Percentiles rank a stretch among this genome's conserved stretches.
phyloP scores from a whole-genome alignment of 1,140 invertebrate species.

The Cardiocondyla obscurior region DNA sequence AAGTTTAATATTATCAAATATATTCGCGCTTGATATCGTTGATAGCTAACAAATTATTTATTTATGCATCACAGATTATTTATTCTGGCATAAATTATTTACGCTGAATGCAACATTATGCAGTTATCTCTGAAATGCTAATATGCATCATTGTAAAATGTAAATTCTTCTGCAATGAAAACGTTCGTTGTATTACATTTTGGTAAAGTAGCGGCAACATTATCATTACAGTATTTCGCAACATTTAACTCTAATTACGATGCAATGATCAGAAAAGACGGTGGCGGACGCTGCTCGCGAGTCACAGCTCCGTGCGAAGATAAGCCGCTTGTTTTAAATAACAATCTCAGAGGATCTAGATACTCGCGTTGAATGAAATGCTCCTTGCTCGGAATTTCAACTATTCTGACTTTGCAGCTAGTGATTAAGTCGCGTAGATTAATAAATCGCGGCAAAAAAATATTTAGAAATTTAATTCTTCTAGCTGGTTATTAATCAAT shows the following conservation, averaged over 20 bases:
- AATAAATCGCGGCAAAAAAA: no score
- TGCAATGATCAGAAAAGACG: neutral
- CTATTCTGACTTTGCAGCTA: no score
- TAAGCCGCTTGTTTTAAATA: neutral
- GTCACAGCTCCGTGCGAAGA: neutral
- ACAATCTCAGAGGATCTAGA: no score
- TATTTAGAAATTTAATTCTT: no score
- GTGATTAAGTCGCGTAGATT: no score
- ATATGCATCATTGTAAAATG: constrained; percentile 34
- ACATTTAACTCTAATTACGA: neutral
- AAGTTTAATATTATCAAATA: constrained; percentile 35
- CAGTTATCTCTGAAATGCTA: constrained; percentile 59
- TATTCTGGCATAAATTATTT: constrained; percentile 51
- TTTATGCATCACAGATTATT: constrained; percentile 18
- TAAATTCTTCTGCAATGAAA: constrained; percentile 37
- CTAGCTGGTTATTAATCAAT: no score
- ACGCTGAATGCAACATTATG: constrained; percentile 21
- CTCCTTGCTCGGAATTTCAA: no score
- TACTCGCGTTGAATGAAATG: no score
- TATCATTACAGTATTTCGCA: neutral
- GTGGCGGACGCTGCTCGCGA: neutral
- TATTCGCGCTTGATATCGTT: neutral
- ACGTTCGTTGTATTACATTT: constrained; percentile 41
- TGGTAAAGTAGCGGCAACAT: neutral
- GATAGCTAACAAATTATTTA: constrained; percentile 33